Conservation (phyloP, 2,888 invertebrate genomes). For the Nephrocerus scutellatus region DNA sequence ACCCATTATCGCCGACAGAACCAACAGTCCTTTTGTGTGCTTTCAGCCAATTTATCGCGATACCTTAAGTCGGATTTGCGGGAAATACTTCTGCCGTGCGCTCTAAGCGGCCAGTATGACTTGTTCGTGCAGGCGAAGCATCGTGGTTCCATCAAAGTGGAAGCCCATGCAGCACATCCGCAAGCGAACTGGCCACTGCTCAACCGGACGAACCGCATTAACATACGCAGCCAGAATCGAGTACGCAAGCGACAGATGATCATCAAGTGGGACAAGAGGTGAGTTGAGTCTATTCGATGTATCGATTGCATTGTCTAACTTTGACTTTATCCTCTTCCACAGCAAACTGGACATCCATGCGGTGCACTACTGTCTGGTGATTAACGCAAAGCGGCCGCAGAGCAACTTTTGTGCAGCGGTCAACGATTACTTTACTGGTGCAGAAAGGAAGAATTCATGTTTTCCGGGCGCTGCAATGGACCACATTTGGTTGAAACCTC, state of each 20-base stretch:
- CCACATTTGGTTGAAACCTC: constrained; percentile 34
- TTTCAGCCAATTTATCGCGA: constrained; percentile 39
- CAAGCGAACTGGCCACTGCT: constrained; percentile 42
- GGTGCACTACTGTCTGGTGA: constrained; percentile 44
- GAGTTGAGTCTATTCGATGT: constrained; percentile 9
- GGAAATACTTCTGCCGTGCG: constrained; percentile 41
- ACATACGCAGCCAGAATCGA: constrained; percentile 45
- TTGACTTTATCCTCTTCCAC: constrained; percentile 1
- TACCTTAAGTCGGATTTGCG: constrained; percentile 30
- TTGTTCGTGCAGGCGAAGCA: constrained; percentile 40
- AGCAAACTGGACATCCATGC: constrained; percentile 46
- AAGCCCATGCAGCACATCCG: constrained; percentile 41
- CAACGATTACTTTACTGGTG: constrained; percentile 29
- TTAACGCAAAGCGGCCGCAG: constrained; percentile 31
- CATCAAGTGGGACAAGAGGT: constrained; percentile 46
- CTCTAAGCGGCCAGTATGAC: constrained; percentile 44
- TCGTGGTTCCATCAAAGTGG: constrained; percentile 38
- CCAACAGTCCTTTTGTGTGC: neutral
- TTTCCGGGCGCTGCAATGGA: constrained; percentile 30
- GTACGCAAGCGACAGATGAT: constrained; percentile 46
- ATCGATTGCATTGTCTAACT: neutral
- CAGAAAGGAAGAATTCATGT: constrained; percentile 21
- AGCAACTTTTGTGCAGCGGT: constrained; percentile 32
- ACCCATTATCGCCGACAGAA: neutral
- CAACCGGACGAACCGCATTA: constrained; percentile 42